Evolutionary conservation across 2,797 vertebrate genomes (phyloP).

Genomic region (Anas capensis): DNA sequence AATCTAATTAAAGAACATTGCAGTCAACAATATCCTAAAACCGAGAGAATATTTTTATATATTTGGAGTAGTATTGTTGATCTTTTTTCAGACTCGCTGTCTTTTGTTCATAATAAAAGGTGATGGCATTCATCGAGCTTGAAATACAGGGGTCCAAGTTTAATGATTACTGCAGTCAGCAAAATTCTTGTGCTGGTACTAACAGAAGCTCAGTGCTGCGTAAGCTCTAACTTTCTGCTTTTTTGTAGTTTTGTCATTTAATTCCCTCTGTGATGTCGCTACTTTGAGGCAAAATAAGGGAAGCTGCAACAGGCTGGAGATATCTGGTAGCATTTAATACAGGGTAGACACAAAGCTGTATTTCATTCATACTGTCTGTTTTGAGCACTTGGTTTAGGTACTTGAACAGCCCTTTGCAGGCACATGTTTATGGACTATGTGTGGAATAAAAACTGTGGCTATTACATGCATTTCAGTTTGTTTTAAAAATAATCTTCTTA

Average conservation of each 20-base stretch:
- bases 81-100: slow-evolving; percentile 18
- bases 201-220: slow-evolving; percentile 46
- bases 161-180: slow-evolving; percentile 60
- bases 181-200: slow-evolving; percentile 61
- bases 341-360: neutral
- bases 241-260: slow-evolving; percentile 26
- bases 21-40: slow-evolving; percentile 42
- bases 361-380: rapidly evolving
- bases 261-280: slow-evolving; percentile 9
- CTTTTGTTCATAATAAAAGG: slow-evolving; percentile 53
- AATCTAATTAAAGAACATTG: slow-evolving; percentile 52
- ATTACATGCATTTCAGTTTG: neutral
- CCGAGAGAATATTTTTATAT: slow-evolving; percentile 62
- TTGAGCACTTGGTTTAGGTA: neutral
- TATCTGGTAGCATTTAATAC: neutral
- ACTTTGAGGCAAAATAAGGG: neutral
- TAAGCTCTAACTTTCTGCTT: slow-evolving; percentile 23
- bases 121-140: slow-evolving; percentile 48
- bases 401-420: neutral
- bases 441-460: neutral
- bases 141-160: slow-evolving; percentile 58
- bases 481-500: neutral
- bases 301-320: neutral
- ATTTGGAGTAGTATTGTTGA: slow-evolving; percentile 42
- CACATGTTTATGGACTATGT: neutral